Evolutionary conservation across 2,888 invertebrate species (phyloP).

Genomic region (Eurois occulta): DNA sequence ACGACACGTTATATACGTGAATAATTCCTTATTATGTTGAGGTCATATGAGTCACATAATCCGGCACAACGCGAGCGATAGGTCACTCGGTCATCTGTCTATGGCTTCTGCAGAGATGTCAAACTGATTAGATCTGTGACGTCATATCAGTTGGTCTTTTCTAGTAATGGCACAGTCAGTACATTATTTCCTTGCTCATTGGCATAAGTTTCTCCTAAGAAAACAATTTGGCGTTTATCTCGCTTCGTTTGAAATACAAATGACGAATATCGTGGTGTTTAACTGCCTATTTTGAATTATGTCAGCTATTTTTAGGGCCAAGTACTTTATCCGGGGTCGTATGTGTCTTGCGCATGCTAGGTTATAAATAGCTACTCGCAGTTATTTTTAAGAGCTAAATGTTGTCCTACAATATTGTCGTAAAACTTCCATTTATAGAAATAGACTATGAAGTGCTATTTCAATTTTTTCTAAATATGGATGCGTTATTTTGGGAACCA

Average conservation of each 20-base stretch:
- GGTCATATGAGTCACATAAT: conserved; percentile 61
- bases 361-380: not conserved
- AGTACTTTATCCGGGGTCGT: not conserved
- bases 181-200: not conserved
- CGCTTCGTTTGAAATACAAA: not conserved
- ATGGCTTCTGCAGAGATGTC: conserved; percentile 62
- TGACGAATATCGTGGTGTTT: no score
- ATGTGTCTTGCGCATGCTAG: not conserved
- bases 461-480: no score
- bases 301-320: not conserved
- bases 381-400: not conserved
- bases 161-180: not conserved
- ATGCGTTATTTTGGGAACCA: conserved; percentile 7
- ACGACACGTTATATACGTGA: conserved; percentile 6
- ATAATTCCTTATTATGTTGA: conserved; percentile 40
- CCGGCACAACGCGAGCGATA: conserved; percentile 32
- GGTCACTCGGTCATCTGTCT: conserved; percentile 64
- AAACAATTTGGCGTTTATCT: not conserved
- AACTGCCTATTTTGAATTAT: not conserved
- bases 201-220: no score
- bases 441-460: not conserved
- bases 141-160: conserved; percentile 2
- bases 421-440: not conserved
- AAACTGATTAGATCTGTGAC: conserved; percentile 49
- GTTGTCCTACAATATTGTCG: not conserved